A percentile compares a stretch with the other conserved stretches of the same genome.
These are phyloP conservation scores for Meiosimyza decipiens DNA, from an alignment of 2,888 invertebrate species.

Conservation along the genomic window DNA sequence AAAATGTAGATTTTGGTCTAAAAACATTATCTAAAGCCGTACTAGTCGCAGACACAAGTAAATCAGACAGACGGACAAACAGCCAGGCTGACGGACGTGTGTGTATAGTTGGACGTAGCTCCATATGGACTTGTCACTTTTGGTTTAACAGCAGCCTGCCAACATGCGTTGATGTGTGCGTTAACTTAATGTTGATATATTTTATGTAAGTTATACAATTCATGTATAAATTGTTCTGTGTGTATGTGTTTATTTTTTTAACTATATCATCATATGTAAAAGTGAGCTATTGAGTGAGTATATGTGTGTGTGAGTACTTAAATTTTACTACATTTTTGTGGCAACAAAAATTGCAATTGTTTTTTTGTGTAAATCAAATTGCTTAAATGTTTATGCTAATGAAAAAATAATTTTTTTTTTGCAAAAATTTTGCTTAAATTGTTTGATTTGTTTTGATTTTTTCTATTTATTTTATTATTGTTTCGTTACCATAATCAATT, in stretches of 20 bases:
- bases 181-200: not conserved
- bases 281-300: not conserved
- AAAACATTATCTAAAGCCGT: not conserved
- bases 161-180: not conserved
- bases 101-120: not conserved
- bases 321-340: conserved; percentile 2
- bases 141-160: too few relatives aligned
- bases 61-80: not conserved
- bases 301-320: conserved; percentile 13
- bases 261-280: conserved; percentile 24
- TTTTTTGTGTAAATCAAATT: too few relatives aligned
- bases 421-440: too few relatives aligned
- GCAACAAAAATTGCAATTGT: conserved; percentile 12
- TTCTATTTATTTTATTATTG: too few relatives aligned
- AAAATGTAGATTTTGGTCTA: too few relatives aligned
- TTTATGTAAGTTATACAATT: conserved; percentile 1
- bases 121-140: not conserved
- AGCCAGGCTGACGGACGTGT: not conserved
- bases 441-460: too few relatives aligned
- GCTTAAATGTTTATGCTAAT: too few relatives aligned
- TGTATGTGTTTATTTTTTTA: conserved; percentile 15
- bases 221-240: conserved; percentile 15
- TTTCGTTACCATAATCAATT: too few relatives aligned
- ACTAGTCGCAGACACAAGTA: not conserved
- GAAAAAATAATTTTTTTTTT: too few relatives aligned